A percentile compares a stretch with the other conserved stretches of the same genome.
Conservation (phyloP, 2,888 invertebrate species). For the Tuta absoluta region DNA sequence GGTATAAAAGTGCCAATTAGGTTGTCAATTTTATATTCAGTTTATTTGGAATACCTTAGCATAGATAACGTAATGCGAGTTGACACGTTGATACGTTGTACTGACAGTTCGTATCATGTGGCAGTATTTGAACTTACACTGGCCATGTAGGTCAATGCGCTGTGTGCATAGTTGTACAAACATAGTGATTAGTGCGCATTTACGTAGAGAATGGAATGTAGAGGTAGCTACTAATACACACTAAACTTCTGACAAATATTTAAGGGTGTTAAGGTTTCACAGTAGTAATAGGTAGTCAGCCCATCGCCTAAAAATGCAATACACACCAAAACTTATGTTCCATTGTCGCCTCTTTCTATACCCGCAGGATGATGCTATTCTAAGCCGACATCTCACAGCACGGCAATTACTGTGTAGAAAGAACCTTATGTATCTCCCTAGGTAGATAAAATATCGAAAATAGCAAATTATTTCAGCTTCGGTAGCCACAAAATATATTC, state of each 20-base stretch:
- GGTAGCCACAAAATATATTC: constrained; percentile 1
- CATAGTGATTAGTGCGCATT: background rate
- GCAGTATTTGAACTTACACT: constrained; percentile 18
- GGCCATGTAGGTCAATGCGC: constrained; percentile 10
- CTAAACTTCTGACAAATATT: too few species aligned
- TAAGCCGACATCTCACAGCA: too few species aligned
- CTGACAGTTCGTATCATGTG: constrained; percentile 12
- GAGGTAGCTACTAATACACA: background rate
- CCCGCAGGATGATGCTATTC: too few species aligned
- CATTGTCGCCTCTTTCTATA: too few species aligned
- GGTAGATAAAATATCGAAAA: background rate
- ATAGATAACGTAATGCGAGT: constrained; percentile 6
- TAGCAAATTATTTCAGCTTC: constrained; percentile 1
- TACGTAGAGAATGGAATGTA: background rate
- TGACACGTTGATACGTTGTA: constrained; percentile 3
- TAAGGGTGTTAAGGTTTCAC: too few species aligned
- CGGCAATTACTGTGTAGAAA: too few species aligned
- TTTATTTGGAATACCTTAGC: constrained; percentile 1
- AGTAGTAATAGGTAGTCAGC: too few species aligned
- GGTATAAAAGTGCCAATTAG: background rate
- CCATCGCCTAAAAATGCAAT: too few species aligned
- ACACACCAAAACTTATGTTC: too few species aligned
- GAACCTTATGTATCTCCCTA: too few species aligned
- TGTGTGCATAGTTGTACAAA: constrained; percentile 11
- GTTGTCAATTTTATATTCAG: background rate